Evolutionary conservation across 2,797 vertebrate species (phyloP), one percentile per base, ranked within the genome.

Genomic region (Spinus olivaceus): DNA sequence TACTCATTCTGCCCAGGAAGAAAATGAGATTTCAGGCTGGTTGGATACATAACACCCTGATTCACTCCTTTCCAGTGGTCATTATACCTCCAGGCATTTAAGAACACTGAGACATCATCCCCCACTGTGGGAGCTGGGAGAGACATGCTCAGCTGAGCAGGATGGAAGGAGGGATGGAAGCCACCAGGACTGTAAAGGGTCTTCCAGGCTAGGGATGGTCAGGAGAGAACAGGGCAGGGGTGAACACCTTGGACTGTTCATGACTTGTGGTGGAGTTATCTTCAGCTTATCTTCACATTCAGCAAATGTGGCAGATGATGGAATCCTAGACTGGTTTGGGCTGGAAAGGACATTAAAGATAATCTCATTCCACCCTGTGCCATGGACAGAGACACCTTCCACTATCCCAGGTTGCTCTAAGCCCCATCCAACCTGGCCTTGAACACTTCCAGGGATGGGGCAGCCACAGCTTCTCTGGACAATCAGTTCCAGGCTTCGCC

Each of bases 41-140:
- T 39, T 3, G 14, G 85, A 79, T 22, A 69, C 54, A 59, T 59
- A 86, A 77, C 87, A 90, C 54, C 61, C 15, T 1, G 10, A 71
- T 18, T 13, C 4, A 69, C 69, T 90, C 61, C 87, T 84, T 46
- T 89, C n/a, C 65, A 32, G 64, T 35, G 82, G 83, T 85, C 79
- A 21, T 92, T 77, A 28, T 32, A 66, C 71, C 66, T 57, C 81
- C 61, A 80, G 81, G 65, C 46, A 32, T 86, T 83, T 23, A 21
- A 70, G 79, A 81, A 33, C 56, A 47, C 47, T 5, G 10, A 81
- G 70, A 39, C 39, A 39, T 83, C 72, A 35, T 42, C 50, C 33
- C 39, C 47, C 1, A 0, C 30, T 0, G 0, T 0, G 1, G 60
- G 56, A 72, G 41, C 46, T 69, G 51, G 23, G 46, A 30, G 17